A percentile compares a stretch with the other conserved stretches of the same genome.
Conservation (phyloP, 1,140 invertebrate species). For the Triops cancriformis region DNA sequence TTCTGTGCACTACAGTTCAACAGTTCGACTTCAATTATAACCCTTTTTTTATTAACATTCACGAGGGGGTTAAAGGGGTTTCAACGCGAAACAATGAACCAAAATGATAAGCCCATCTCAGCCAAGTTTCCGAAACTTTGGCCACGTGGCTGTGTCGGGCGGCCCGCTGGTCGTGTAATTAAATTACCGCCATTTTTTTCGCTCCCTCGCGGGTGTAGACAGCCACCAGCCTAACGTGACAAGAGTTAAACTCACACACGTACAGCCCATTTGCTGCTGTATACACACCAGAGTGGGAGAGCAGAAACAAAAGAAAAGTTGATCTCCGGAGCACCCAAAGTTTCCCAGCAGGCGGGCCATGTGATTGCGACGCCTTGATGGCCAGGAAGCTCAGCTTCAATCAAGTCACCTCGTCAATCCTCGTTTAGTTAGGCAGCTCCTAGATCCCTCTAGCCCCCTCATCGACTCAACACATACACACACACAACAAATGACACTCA, state of each 20-base stretch:
- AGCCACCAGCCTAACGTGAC: not conserved
- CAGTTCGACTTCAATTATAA: not conserved
- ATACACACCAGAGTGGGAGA: not conserved
- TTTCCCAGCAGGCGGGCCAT: conserved; percentile 1
- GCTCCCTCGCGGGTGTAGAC: not conserved
- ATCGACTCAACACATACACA: not conserved
- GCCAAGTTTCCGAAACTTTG: not conserved
- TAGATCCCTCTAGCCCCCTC: not conserved
- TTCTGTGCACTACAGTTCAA: not conserved
- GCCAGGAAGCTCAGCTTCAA: conserved; percentile 12
- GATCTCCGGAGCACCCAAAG: not conserved
- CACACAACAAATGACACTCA: not conserved
- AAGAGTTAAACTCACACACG: not conserved
- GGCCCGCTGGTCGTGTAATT: not conserved
- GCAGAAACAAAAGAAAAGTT: not conserved
- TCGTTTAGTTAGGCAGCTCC: conserved; percentile 9
- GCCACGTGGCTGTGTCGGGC: not conserved
- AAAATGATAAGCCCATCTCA: conserved; percentile 8
- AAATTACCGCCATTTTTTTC: not conserved
- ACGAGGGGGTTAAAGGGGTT: not conserved
- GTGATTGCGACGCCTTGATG: conserved; percentile 12
- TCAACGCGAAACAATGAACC: not conserved
- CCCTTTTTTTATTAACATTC: not conserved
- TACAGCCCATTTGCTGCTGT: not conserved
- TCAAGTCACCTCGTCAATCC: conserved; percentile 9